These are phyloP conservation scores for Pleuronectes platessa DNA, from an alignment of 2,113 vertebrate species.

Conservation along the genomic window DNA sequence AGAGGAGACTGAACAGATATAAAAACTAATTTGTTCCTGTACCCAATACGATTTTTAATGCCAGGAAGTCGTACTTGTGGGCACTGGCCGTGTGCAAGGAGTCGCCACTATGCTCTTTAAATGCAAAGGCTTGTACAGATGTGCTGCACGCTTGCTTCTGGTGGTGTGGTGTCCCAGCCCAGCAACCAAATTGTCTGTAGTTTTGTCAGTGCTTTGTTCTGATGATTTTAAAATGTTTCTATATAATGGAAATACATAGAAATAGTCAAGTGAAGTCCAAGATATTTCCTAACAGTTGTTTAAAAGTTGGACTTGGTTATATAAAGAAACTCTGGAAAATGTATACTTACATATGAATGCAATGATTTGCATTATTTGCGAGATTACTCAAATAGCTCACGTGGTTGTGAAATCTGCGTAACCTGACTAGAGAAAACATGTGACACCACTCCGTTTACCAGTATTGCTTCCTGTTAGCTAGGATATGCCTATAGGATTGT, in stretches of 20 bases:
- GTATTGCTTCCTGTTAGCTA: too few species aligned
- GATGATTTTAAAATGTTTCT: background rate
- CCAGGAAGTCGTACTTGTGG: conserved; percentile 51
- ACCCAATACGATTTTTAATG: conserved; percentile 59
- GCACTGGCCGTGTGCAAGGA: conserved; percentile 30
- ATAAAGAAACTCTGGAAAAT: too few species aligned
- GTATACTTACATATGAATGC: too few species aligned
- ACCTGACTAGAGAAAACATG: too few species aligned
- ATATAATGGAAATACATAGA: background rate
- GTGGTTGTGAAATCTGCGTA: too few species aligned
- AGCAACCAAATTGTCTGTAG: conserved; percentile 3
- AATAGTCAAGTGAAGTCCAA: background rate
- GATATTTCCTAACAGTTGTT: too few species aligned
- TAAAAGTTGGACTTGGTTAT: too few species aligned
- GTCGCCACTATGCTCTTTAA: conserved; percentile 39
- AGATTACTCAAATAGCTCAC: too few species aligned
- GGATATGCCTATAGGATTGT: background rate
- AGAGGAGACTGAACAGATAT: conserved; percentile 57
- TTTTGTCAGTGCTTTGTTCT: conserved; percentile 1
- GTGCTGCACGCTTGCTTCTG: background rate
- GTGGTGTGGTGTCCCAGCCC: conserved; percentile 6
- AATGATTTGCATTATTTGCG: too few species aligned
- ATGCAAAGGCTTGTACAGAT: conserved; percentile 37
- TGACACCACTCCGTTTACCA: too few species aligned
- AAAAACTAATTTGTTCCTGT: conserved; percentile 66